Evolutionary conservation across 2,797 vertebrate genomes (phyloP), one percentile per base, ranked within the genome.

Genomic region (Trematomus bernacchii): DNA sequence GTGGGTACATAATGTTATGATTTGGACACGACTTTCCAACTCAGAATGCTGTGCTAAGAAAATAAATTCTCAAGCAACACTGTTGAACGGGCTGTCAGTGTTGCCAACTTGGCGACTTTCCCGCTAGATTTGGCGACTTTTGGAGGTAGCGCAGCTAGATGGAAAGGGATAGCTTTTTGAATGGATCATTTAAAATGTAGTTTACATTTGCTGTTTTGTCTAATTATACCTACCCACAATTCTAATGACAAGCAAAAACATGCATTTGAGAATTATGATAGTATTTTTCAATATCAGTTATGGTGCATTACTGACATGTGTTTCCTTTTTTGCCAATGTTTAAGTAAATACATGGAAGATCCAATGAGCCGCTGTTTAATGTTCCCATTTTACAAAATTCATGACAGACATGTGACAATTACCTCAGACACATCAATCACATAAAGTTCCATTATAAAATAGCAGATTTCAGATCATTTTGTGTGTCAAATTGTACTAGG

Each of bases 401-500:
- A 72, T 10, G 6, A 1, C 6, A 54, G 64, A 64, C 55, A 48
- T 47, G 0, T 15, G 30, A 37, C 33, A 37, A 37, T 37, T 37
- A 9, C 33, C 33, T 37, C 33, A 37, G 33, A 37, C 33, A 7
- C 33, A 6, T 37, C 11, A 51, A 19, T 57, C 27, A 53, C 18
- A 40, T 48, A 48, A 43, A 42, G 19, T 50, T 50, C 21, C 50
- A 27, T 54, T 27, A 16, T 9, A 58, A 57, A 40, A 59, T 3
- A 50, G 15, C 15, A 58, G 5, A 47, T 48, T 59, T 23, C 27
- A 42, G 30, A 52, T 37, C 4, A 8, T 48, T 51, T 27, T 9
- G 14, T 27, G 3, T 61, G 66, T 23, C 33, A 50, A 10, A 60
- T 60, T 37, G 50, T n/a, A 73, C 9, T 37, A 37, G 57, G 54